Conservation (phyloP, 2,888 invertebrate genomes). For the Habrosyne pyritoides region DNA sequence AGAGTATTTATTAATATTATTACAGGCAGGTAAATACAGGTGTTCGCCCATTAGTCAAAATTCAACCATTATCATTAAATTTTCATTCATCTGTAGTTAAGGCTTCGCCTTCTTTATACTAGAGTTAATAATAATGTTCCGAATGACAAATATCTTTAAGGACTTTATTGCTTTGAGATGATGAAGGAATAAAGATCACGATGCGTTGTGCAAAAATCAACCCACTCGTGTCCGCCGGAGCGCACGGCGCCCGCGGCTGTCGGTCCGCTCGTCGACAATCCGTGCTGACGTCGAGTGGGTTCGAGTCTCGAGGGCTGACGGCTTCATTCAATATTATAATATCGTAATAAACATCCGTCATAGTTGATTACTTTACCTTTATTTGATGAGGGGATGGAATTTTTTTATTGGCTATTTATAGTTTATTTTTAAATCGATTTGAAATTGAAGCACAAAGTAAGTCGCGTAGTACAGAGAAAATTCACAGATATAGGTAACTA, state of each 20-base stretch:
- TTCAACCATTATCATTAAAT: no score
- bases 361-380: neutral
- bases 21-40: no score
- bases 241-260: neutral
- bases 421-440: no score
- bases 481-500: no score
- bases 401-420: no score
- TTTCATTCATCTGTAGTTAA: no score
- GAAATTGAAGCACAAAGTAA: no score
- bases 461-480: no score
- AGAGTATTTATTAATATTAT: no score
- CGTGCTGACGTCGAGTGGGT: slow-evolving; percentile 13
- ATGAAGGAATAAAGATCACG: neutral
- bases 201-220: neutral
- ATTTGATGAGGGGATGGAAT: neutral
- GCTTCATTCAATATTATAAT: neutral
- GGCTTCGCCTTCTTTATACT: no score
- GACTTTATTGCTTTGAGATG: neutral
- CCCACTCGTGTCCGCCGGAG: neutral
- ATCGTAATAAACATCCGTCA: neutral
- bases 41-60: no score
- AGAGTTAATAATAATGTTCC: no score
- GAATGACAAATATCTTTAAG: neutral
- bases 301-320: slow-evolving; percentile 7
- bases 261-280: neutral